These are phyloP conservation scores for Entelurus aequoreus DNA, from an alignment of 2,113 vertebrate species.

Conservation along the genomic window DNA sequence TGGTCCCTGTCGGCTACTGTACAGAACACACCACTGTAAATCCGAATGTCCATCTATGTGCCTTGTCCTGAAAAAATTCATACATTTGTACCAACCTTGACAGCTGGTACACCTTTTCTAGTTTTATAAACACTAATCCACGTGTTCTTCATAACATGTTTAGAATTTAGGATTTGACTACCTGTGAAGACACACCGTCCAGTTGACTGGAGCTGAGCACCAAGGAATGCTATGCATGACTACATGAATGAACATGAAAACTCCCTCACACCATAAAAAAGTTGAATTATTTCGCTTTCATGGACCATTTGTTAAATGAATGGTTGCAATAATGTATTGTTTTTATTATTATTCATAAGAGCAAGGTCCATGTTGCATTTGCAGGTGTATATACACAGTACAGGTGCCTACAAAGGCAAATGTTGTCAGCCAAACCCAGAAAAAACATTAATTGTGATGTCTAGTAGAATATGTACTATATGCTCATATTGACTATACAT, in stretches of 20 bases:
- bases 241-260: conserved; percentile 38
- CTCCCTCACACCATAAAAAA: background rate
- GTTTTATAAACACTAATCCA: background rate
- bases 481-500: background rate
- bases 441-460: background rate
- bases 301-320: background rate
- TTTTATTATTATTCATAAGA: no score
- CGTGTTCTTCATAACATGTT: no score
- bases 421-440: background rate
- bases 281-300: background rate
- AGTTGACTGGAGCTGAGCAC: conserved; percentile 32
- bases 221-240: conserved; percentile 71
- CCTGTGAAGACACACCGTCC: conserved; percentile 48
- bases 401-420: background rate
- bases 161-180: background rate
- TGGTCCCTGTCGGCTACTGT: no score
- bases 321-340: no score
- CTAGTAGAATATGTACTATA: background rate
- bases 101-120: background rate
- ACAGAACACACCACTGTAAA: background rate
- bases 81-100: background rate
- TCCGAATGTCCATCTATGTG: no score
- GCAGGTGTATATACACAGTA: background rate
- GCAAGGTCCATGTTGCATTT: background rate
- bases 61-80: no score